A percentile compares a stretch with the other conserved stretches of the same genome.
Evolutionary conservation across 2,797 vertebrate genomes (phyloP).

Genomic region (Salmo trutta): DNA sequence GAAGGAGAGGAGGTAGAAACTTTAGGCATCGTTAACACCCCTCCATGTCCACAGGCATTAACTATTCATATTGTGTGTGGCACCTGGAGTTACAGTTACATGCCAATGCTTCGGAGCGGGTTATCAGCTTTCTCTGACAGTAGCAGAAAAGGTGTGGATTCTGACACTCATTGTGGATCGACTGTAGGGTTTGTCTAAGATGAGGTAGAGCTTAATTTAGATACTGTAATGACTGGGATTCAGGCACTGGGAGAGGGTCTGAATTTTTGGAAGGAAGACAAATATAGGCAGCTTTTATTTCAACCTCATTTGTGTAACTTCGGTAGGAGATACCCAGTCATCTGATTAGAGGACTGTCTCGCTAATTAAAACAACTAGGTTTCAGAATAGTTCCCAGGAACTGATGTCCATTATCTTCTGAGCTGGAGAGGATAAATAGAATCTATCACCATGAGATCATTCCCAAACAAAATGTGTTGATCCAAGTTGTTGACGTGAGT

Average conservation of each 20-base stretch:
- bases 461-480: conserved; percentile 32
- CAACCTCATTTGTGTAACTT: conserved; percentile 6
- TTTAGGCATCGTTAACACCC: conserved; percentile 78
- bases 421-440: not conserved
- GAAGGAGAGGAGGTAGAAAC: conserved; percentile 74
- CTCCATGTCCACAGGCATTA: conserved; percentile 78
- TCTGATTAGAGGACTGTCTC: not conserved
- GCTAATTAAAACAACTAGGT: not conserved
- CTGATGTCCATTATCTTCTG: not conserved
- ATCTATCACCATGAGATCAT: not conserved
- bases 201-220: not conserved
- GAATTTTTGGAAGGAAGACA: not conserved
- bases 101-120: conserved; percentile 71
- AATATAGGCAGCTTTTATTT: conserved; percentile 5
- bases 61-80: conserved; percentile 82
- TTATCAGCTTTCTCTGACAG: conserved; percentile 79
- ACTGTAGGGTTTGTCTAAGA: not conserved
- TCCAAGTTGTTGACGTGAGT: conserved; percentile 17
- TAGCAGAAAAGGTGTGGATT: conserved; percentile 72
- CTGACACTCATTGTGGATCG: conserved; percentile 33
- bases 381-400: not conserved
- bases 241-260: not conserved
- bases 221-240: not conserved
- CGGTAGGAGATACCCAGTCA: not conserved
- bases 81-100: conserved; percentile 83